Evolutionary conservation across 2,797 vertebrate species (phyloP), one percentile per base, ranked within the genome.

Genomic region (Sus cebifrons): DNA sequence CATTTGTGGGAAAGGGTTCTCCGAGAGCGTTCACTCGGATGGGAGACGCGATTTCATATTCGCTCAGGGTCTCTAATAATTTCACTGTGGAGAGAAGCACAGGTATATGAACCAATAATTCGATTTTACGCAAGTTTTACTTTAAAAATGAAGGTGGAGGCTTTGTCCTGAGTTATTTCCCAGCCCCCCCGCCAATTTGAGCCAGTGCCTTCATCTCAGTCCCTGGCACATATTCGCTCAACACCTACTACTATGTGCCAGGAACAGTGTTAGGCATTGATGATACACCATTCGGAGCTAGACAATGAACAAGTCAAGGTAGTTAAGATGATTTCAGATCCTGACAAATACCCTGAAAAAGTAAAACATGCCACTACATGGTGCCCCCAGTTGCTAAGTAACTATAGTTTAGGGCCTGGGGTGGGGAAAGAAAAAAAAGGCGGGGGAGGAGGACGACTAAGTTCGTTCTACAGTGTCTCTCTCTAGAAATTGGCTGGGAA

Each of bases 21-120:
- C 99, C 99, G 93, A 99, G 98, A 98, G 99, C 99, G 97, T 99
- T 99, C 98, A 99, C 99, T 95, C 99, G 99, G 96, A 99, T 98
- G 94, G 99, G 99, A 96, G 99, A 99, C 82, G 99, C 99, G 96
- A 99, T 99, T 98, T 99, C 99, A 98, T 99, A 99, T 88, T 99
- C 98, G 93, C 99, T 98, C 89, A 99, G 97, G 90, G 98, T 98
- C 98, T 99, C 99, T 91, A 99, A 97, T 92, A 99, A 98, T 98
- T 98, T 99, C 68, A 97, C 99, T 99, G 99, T 79, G 67, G 91
- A 97, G 84, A 89, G 84, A 97, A 94, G 91, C 20, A 95, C 52
- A 98, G 68, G 95, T 89, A 91, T 60, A 95, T 91, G 73, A 94
- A 81, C 40, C 92, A 64, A 44, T n/a, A 65, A 93, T 77, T 94